Evolutionary conservation across 2,113 vertebrate species (phyloP).

Genomic region (Melanocharis versteri): DNA sequence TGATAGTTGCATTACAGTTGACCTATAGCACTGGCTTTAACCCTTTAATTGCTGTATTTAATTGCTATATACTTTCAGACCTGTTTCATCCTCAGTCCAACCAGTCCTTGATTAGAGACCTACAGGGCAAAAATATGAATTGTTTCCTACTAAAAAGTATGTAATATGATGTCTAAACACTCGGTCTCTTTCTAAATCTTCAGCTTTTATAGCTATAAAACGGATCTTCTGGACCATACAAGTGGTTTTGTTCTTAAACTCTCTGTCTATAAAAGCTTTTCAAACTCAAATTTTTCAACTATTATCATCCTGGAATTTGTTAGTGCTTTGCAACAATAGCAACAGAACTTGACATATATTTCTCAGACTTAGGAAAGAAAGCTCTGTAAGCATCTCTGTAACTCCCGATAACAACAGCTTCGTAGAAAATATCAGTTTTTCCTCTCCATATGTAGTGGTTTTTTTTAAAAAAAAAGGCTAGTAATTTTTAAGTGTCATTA

Average conservation of each 20-base stretch:
- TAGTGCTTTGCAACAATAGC: not conserved
- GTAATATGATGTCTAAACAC: not conserved
- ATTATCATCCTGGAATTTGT: not conserved
- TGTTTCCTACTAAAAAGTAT: not conserved
- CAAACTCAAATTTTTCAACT: not conserved
- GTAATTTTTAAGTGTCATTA: not conserved
- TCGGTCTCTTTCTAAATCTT: not conserved
- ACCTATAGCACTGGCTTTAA: not conserved
- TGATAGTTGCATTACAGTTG: not conserved
- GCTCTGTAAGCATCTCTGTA: not conserved
- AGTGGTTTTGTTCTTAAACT: not conserved
- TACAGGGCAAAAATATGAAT: not conserved
- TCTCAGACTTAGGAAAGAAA: not conserved
- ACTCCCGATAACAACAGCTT: not conserved
- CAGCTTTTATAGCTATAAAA: not conserved
- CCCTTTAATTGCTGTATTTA: not conserved
- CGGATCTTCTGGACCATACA: not conserved
- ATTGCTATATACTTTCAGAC: not conserved
- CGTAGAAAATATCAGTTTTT: not conserved
- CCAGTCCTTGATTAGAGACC: not conserved
- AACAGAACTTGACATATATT: not conserved
- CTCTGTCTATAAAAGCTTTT: not conserved
- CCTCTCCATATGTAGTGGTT: not conserved
- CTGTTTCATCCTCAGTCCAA: not conserved
- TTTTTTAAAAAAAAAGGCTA: not conserved